Evolutionary conservation across 2,113 vertebrate species (phyloP).

Genomic region (Sialia sialis): DNA sequence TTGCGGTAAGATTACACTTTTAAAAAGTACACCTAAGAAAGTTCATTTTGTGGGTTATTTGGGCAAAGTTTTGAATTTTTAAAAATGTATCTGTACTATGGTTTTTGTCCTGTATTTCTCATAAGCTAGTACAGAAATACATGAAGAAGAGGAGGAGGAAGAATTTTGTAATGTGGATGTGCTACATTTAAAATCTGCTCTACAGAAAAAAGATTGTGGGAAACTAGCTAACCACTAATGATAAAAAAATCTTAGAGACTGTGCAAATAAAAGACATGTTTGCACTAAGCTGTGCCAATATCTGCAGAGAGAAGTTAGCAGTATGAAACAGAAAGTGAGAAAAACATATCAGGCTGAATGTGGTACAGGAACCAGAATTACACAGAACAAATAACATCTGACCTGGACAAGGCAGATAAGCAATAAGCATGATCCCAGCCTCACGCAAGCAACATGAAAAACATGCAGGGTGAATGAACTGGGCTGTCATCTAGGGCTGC

Average conservation of each 20-base stretch:
- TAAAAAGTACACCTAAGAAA: neutral
- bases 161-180: neutral
- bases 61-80: neutral
- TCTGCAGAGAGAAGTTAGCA: neutral
- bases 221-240: neutral
- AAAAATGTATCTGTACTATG: neutral
- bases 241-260: neutral
- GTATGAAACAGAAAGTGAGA: constrained; percentile 15
- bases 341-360: neutral
- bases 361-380: neutral
- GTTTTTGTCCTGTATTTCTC: neutral
- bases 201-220: neutral
- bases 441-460: neutral
- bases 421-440: neutral
- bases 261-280: neutral
- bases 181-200: neutral
- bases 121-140: neutral
- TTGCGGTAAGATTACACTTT: neutral
- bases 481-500: neutral
- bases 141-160: neutral
- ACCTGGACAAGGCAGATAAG: neutral
- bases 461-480: neutral
- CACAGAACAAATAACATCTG: neutral
- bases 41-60: neutral
- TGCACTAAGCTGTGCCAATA: neutral